phyloP scores from a whole-genome alignment of 2,797 vertebrate genomes.

The Coreius guichenoti region DNA sequence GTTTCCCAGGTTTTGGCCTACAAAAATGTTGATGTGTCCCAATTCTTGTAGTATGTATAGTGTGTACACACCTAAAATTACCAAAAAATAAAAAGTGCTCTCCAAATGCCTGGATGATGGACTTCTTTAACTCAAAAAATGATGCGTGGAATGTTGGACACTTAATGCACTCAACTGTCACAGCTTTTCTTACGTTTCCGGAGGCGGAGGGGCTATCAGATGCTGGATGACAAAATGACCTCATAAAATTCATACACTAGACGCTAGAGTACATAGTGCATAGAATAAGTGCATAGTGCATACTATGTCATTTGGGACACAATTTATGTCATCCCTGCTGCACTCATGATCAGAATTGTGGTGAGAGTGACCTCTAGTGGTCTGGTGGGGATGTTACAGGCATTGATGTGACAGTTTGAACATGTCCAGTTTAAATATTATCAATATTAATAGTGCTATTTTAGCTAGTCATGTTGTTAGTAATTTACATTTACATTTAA shows the following conservation, averaged over 20 bases:
- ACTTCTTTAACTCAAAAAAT: not conserved
- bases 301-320: not conserved
- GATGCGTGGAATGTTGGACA: no score
- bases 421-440: not conserved
- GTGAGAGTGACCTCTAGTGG: slow-evolving; percentile 28
- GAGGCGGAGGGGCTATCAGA: no score
- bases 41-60: not conserved
- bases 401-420: not conserved
- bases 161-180: no score
- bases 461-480: not conserved
- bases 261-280: not conserved
- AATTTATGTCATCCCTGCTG: not conserved
- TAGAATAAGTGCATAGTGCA: not conserved
- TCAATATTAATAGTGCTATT: not conserved
- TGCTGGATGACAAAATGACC: no score
- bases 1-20: not conserved
- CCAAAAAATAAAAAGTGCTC: not conserved
- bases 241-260: no score
- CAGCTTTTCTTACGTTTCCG: no score
- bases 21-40: not conserved
- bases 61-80: not conserved
- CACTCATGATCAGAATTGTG: not conserved
- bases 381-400: not conserved
- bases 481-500: no score
- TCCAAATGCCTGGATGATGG: not conserved